Evolutionary conservation across 2,888 invertebrate genomes (phyloP).

Genomic region (Mystacides longicornis): DNA sequence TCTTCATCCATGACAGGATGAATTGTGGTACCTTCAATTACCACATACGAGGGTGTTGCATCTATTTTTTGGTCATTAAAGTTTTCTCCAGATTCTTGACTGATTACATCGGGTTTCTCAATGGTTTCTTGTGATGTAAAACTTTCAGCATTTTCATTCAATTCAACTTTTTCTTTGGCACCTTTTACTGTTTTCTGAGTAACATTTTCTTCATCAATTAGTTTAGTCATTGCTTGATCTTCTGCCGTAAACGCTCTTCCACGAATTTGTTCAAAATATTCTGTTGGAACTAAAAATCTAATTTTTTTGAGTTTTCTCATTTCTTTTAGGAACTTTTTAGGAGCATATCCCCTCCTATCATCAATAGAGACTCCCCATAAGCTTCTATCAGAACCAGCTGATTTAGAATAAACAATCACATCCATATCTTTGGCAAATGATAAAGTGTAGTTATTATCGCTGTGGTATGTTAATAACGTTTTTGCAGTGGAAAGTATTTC

Average conservation of each 20-base stretch:
- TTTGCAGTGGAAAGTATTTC: constrained; percentile 56
- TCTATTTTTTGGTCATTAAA: constrained; percentile 4
- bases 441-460: constrained; percentile 49
- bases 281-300: constrained; percentile 40
- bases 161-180: not conserved
- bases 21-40: constrained; percentile 61
- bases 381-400: constrained; percentile 41
- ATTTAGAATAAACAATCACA: constrained; percentile 62
- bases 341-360: constrained; percentile 62
- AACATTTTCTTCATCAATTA: not conserved
- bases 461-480: constrained; percentile 50
- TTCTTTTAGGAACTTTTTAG: constrained; percentile 53
- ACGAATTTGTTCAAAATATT: constrained; percentile 30
- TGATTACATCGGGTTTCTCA: not conserved
- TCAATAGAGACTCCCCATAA: constrained; percentile 64
- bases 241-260: constrained; percentile 21
- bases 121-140: not conserved
- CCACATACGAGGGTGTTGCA: constrained; percentile 22
- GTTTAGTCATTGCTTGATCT: not conserved
- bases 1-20: not conserved
- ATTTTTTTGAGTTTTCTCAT: constrained; percentile 42
- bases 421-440: constrained; percentile 52
- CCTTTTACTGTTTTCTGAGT: not conserved
- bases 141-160: not conserved
- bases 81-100: constrained; percentile 1